Conservation (phyloP, 37 sponge, comb jelly and placozoan genomes). For the Crambe crambe region DNA sequence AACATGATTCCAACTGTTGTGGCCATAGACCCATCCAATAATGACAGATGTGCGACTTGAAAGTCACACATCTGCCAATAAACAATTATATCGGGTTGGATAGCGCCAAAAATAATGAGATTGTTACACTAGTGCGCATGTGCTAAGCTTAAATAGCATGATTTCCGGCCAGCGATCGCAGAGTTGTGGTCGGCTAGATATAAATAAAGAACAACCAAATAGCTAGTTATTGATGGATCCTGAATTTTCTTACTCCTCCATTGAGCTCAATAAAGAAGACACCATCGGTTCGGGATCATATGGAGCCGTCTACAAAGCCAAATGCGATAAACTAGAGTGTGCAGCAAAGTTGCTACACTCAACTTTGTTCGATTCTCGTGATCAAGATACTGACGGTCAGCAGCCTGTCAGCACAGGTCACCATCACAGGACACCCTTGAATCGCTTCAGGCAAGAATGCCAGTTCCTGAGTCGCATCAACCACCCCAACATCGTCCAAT, state of each 20-base stretch:
- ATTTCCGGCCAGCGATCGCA: too few relatives aligned
- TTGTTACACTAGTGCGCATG: too few relatives aligned
- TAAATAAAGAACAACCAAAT: too few relatives aligned
- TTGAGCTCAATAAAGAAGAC: not conserved
- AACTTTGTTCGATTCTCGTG: not conserved
- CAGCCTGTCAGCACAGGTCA: not conserved
- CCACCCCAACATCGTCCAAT: slow-evolving; percentile 46
- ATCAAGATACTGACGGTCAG: not conserved
- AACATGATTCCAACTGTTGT: too few relatives aligned
- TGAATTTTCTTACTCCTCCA: not conserved
- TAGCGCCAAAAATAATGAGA: too few relatives aligned
- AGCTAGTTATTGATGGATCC: too few relatives aligned
- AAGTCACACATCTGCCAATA: too few relatives aligned
- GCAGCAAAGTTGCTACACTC: slow-evolving; percentile 35
- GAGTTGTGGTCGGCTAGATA: too few relatives aligned
- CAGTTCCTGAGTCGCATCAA: slow-evolving; percentile 8
- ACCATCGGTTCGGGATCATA: slow-evolving; percentile 16
- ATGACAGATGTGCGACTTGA: too few relatives aligned
- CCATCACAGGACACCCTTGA: not conserved
- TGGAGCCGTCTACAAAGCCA: slow-evolving; percentile 33
- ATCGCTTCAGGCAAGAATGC: not conserved
- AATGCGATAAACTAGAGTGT: slow-evolving; percentile 28
- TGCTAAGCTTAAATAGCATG: too few relatives aligned
- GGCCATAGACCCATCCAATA: too few relatives aligned
- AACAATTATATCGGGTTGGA: too few relatives aligned